Conservation (phyloP, 2,888 invertebrate genomes). For the Drosophila greeni region DNA sequence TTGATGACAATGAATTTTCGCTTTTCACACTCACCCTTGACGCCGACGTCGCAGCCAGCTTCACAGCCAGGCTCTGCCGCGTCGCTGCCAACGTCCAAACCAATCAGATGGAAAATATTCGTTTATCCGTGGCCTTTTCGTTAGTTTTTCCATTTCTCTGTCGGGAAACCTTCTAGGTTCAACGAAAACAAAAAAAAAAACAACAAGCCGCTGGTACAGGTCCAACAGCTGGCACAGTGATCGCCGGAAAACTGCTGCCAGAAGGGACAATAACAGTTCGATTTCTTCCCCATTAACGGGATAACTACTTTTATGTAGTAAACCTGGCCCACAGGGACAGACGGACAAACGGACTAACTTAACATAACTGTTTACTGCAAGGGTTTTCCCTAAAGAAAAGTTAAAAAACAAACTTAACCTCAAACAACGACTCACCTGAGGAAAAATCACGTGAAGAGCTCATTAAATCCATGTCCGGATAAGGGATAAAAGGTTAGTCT, state of each 20-base stretch:
- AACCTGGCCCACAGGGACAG: too few species aligned
- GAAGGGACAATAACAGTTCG: neutral
- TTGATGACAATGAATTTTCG: constrained; percentile 35
- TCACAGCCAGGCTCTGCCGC: constrained; percentile 20
- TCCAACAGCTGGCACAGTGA: constrained; percentile 30
- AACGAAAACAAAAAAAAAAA: neutral
- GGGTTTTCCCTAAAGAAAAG: neutral
- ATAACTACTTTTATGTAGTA: too few species aligned
- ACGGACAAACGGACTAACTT: too few species aligned
- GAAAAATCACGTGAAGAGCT: neutral
- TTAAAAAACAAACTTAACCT: neutral
- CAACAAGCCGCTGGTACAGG: constrained; percentile 16
- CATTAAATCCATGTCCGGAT: neutral
- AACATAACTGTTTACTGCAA: too few species aligned
- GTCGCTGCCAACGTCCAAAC: constrained; percentile 32
- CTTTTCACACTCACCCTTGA: constrained; percentile 40
- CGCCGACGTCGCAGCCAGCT: constrained; percentile 18
- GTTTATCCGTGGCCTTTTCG: constrained; percentile 55
- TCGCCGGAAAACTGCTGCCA: neutral
- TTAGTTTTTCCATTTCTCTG: constrained; percentile 23
- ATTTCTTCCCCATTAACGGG: too few species aligned
- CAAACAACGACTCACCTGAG: neutral
- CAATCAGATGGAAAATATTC: constrained; percentile 66
- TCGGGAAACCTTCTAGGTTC: constrained; percentile 34
- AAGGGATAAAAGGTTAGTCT: neutral